phyloP scores from a whole-genome alignment of 2,888 invertebrate species.

The Polyploca ridens region DNA sequence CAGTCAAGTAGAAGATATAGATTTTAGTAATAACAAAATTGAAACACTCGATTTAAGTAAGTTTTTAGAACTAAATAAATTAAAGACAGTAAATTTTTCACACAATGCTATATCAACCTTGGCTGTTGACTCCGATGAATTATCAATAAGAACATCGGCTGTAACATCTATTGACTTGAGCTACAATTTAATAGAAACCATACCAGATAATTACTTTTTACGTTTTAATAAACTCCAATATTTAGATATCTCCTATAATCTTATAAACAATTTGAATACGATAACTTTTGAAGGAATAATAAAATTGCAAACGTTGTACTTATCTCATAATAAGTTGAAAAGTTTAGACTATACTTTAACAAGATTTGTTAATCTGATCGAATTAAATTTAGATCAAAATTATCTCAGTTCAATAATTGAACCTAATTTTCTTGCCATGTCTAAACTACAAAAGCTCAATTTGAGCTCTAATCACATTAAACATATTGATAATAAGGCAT shows the following conservation, averaged over 20 bases:
- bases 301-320: constrained; percentile 19
- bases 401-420: constrained; percentile 17
- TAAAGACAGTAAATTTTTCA: constrained; percentile 16
- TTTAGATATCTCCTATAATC: constrained; percentile 29
- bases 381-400: constrained; percentile 24
- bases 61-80: constrained; percentile 8
- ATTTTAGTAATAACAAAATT: constrained; percentile 9
- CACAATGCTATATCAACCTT: constrained; percentile 18
- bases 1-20: not conserved
- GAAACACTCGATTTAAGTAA: constrained; percentile 8
- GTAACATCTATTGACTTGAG: constrained; percentile 24
- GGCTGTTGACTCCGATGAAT: not conserved
- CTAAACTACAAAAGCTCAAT: constrained; percentile 22
- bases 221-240: constrained; percentile 19
- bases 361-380: constrained; percentile 23
- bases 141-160: not conserved
- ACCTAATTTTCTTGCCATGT: constrained; percentile 23
- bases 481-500: constrained; percentile 20
- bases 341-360: constrained; percentile 21
- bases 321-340: constrained; percentile 23
- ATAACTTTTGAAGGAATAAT: constrained; percentile 28
- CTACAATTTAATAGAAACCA: constrained; percentile 21
- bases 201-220: constrained; percentile 25
- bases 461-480: constrained; percentile 22
- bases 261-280: constrained; percentile 20